Evolutionary conservation across 1,140 invertebrate genomes (phyloP).

Genomic region (Cyclina sinensis): DNA sequence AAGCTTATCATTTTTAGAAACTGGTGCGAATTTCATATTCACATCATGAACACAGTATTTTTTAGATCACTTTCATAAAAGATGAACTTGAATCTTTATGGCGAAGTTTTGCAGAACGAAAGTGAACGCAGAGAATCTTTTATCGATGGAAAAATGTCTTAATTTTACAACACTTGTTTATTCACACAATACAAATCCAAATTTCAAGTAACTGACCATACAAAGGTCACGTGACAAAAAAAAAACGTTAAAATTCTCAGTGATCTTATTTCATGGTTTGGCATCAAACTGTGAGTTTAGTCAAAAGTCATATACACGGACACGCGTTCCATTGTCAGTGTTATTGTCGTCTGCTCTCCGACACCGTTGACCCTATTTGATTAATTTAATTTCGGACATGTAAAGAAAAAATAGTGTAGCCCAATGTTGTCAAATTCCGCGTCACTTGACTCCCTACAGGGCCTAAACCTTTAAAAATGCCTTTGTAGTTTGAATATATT

Average conservation of each 20-base stretch:
- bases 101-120: no score
- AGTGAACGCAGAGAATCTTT: no score
- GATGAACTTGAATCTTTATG: no score
- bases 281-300: background rate
- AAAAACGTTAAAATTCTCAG: background rate
- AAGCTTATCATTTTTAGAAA: no score
- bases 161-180: no score
- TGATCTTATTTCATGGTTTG: background rate
- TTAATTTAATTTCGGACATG: constrained; percentile 8
- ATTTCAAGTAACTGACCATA: background rate
- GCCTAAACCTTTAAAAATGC: background rate
- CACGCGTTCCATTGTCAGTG: background rate
- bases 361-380: constrained; percentile 16
- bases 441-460: constrained; percentile 1
- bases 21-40: no score
- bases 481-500: constrained; percentile 33
- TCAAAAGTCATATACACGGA: background rate
- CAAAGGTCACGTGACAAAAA: background rate
- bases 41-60: no score
- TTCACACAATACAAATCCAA: no score
- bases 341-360: background rate
- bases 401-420: background rate
- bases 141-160: no score
- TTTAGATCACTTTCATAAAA: no score
- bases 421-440: background rate